phyloP scores from a whole-genome alignment of 2,113 vertebrate species.

The Todiramphus saurophagus region DNA sequence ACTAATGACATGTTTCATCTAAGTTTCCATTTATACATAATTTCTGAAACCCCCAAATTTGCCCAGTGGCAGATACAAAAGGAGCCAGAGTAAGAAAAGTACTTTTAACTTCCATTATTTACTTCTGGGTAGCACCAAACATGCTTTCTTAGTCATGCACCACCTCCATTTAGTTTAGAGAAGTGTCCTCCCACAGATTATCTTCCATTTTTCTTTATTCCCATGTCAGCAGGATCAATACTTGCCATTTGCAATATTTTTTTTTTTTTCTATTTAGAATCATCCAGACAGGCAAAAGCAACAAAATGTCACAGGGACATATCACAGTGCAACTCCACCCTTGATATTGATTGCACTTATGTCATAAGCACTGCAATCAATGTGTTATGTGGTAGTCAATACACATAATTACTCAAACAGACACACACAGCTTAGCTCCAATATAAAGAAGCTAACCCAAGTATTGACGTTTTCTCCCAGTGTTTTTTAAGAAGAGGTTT shows the following conservation, averaged over 20 bases:
- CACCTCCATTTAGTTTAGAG: fast-evolving
- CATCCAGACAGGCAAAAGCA: neutral
- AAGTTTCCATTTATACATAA: neutral
- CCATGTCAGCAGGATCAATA: fast-evolving
- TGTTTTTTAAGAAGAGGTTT: neutral
- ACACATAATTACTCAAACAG: neutral
- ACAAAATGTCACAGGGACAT: neutral
- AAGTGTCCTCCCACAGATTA: neutral
- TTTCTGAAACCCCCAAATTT: neutral
- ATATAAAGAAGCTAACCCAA: neutral
- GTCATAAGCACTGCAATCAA: neutral
- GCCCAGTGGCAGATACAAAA: neutral
- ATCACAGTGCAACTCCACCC: neutral
- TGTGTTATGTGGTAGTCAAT: neutral
- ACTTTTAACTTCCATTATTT: neutral
- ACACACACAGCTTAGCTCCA: neutral
- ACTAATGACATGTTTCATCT: neutral
- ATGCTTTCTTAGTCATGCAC: neutral
- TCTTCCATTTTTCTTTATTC: neutral
- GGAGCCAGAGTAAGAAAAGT: neutral
- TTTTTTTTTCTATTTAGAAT: neutral
- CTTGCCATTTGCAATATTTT: neutral
- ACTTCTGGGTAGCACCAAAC: neutral
- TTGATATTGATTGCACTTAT: neutral
- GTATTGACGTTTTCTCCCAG: fast-evolving